Evolutionary conservation across 2,113 vertebrate species (phyloP).

Genomic region (Entosphenus tridentatus): DNA sequence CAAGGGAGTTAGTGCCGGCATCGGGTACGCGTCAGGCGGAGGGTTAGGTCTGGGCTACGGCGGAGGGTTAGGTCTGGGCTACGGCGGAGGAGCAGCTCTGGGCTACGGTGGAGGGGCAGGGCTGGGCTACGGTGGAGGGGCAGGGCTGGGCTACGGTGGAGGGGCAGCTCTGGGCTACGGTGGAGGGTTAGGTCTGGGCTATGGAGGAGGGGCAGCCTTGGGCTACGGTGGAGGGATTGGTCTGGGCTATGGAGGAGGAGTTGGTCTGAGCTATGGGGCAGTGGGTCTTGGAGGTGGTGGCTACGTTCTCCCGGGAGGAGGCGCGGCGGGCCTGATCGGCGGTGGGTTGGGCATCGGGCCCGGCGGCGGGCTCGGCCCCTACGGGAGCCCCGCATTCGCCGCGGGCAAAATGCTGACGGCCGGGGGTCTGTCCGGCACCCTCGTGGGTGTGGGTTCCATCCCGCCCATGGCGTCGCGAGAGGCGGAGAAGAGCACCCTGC

Average conservation of each 20-base stretch:
- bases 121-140: constrained; percentile 6
- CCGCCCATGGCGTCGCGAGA: constrained; percentile 16
- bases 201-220: background rate
- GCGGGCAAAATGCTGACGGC: constrained; percentile 17
- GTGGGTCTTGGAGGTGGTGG: background rate
- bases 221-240: constrained; percentile 8
- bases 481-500: constrained; percentile 18
- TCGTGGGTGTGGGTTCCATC: constrained; percentile 3
- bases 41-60: constrained; percentile 2
- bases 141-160: background rate
- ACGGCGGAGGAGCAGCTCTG: background rate
- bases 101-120: constrained; percentile 2
- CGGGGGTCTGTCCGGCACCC: constrained; percentile 6
- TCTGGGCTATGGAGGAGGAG: background rate
- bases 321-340: background rate
- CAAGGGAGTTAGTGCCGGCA: no score
- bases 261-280: background rate
- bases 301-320: background rate
- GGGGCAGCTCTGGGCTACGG: background rate
- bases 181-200: background rate
- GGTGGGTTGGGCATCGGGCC: background rate
- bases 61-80: background rate
- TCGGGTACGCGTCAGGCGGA: background rate
- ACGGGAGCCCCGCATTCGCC: constrained; percentile 17
- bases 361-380: constrained; percentile 8